Base-by-base conservation (phyloP, 2,113 vertebrate genomes). In the Psephotus haematonotus region DNA sequence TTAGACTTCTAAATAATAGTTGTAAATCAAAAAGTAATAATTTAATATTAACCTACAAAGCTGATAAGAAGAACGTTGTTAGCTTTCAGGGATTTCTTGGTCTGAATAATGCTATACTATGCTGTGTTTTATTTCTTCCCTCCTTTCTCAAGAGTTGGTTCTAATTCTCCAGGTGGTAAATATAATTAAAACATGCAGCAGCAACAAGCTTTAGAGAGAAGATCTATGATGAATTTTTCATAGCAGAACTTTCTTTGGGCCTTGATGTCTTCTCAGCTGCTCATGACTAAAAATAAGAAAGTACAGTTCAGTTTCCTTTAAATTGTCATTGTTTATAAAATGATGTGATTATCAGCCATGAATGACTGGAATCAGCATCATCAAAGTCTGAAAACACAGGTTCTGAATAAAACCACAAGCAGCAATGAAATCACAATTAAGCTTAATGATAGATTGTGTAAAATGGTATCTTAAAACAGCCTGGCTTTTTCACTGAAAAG, bases 101-200 rank as follows among this genome's bases (percentile, higher is more conserved):
- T 41, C 43, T 62, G 33, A 24, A 10, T 33, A 31, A 60, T 69
- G 64, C 57, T 91, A 76, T 78, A 35, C 71, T 76, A 6, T 28
- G 59, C 27, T 63, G 29, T 71, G 55, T 84, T 91, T 78, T 68
- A 46, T 37, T 60, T 49, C 37, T 82, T 18, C 10, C 33, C 52
- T 17, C 20, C 27, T 65, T 35, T 46, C 50, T 33, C 53, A 94
- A 67, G 41, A 77, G 27, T 81, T 89, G 76, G 80, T 75, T 94
- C 47, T 83, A 65, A 92, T 94, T 88, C 72, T 69, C 55, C 52
- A 81, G 68, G 29, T 41, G 37, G 33, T 53, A 69, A 82, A 82
- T 28, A 71, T 63, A 91, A 91, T 94, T 94, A 93, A 89, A 91
- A 82, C 3, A 62, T 85, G 67, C 52, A 89, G 79, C 67, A 81